Percentiles rank a stretch among this genome's conserved stretches.
phyloP scores from a whole-genome alignment of 64 coral and sea anemone genomes.

The Pocillopora verrucosa region DNA sequence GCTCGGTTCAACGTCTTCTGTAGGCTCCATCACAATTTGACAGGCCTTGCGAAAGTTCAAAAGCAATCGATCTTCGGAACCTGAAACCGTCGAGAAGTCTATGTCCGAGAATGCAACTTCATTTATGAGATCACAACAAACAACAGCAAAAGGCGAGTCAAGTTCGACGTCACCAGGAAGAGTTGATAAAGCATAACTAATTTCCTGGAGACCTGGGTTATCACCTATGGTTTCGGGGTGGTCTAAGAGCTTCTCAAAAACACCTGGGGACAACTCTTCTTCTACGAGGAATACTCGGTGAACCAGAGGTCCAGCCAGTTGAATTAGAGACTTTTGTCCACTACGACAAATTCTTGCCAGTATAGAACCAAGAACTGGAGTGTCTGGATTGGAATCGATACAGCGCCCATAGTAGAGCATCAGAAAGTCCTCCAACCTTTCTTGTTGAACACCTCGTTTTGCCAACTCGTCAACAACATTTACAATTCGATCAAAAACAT shows the following conservation, averaged over 20 bases:
- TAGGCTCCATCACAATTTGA: conserved; percentile 2
- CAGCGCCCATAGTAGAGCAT: conserved; percentile 72
- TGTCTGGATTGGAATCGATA: conserved; percentile 83
- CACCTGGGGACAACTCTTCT: conserved; percentile 40
- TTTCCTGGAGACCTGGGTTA: conserved; percentile 59
- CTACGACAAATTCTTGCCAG: conserved; percentile 60
- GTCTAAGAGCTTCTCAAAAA: conserved; percentile 56
- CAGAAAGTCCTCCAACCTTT: conserved; percentile 59
- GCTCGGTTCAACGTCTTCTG: not conserved
- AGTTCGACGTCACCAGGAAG: conserved; percentile 6
- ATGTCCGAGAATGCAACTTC: conserved; percentile 67
- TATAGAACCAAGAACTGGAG: conserved; percentile 58
- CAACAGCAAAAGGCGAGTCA: conserved; percentile 63
- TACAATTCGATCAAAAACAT: conserved; percentile 55
- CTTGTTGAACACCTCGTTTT: conserved; percentile 26
- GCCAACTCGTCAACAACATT: conserved; percentile 26
- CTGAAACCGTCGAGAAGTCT: conserved; percentile 20
- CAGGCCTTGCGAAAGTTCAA: conserved; percentile 52
- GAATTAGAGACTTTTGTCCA: conserved; percentile 32
- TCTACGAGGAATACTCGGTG: conserved; percentile 70
- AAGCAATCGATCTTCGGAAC: conserved; percentile 58
- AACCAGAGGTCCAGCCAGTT: conserved; percentile 56
- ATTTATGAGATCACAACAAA: conserved; percentile 88
- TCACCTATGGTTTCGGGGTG: conserved; percentile 33
- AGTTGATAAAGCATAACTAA: conserved; percentile 40